Percentiles rank a stretch among this genome's conserved stretches.
Evolutionary conservation across 2,113 vertebrate genomes (phyloP).

Genomic region (Ranitomeya variabilis): DNA sequence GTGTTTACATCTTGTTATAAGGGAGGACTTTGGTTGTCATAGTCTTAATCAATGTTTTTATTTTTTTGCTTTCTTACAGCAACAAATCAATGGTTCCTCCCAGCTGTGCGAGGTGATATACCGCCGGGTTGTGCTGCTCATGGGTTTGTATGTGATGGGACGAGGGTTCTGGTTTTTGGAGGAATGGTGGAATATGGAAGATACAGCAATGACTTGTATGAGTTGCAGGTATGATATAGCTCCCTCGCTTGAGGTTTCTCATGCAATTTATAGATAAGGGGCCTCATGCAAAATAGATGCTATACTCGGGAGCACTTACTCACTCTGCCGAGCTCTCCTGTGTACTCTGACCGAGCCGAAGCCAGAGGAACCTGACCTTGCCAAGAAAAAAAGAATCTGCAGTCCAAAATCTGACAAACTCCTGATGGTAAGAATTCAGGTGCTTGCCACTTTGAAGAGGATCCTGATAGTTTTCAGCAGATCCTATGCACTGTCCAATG

Average conservation of each 20-base stretch:
- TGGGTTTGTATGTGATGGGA: constrained; percentile 94
- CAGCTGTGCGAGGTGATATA: constrained; percentile 96
- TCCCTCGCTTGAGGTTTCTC: neutral
- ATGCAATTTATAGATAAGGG: neutral
- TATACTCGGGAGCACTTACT: no score
- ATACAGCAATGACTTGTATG: constrained; percentile 93
- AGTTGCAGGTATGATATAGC: constrained; percentile 83
- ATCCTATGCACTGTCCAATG: no score
- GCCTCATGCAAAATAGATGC: no score
- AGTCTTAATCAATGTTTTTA: neutral
- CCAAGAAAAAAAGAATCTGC: no score
- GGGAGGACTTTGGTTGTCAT: neutral
- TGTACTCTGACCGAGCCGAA: no score
- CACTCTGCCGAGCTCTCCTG: no score
- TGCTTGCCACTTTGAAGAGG: no score
- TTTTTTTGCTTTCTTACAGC: constrained; percentile 69
- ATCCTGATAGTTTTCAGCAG: no score
- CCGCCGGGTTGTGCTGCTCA: constrained; percentile 96
- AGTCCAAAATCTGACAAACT: no score
- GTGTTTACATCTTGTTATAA: no score
- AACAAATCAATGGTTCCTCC: constrained; percentile 96
- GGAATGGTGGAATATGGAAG: constrained; percentile 98
- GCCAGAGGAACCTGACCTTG: no score
- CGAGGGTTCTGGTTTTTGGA: constrained; percentile 91
- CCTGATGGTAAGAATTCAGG: no score